Base-by-base conservation (phyloP, 2,888 invertebrate species). In the Drosophila paramelanica region DNA sequence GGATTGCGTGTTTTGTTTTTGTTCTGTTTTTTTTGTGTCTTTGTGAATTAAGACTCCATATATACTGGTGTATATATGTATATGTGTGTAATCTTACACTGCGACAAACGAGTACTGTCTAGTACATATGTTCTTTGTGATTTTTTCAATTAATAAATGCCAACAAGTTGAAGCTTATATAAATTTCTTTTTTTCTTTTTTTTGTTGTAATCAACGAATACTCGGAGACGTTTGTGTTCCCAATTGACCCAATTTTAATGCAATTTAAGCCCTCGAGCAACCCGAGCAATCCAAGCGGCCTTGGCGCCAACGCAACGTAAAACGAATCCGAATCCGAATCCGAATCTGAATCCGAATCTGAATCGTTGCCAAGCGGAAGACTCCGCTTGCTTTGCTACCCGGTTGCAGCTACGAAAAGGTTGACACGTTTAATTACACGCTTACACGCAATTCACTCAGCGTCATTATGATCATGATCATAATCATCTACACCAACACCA, bases 371-470 rank as follows among this genome's bases (percentile, higher is more conserved):
- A 33, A 36, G 36, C 36, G 64, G 51, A 49, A 53, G 41, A 58
- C 46, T 49, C 25, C 8, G 11, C 20, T 51, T 41, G 8, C 50
- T 25, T 33, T 25, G 20, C 46, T 23, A 17, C 33, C 1, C 8
- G n/a, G 10, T 10, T 3, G 43, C 47, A 31, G 31, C 43, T 43
- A 25, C 7, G n/a, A 33, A 43, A 38, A 27, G n/a, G 42, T 59
- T 55, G 45, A 66, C 57, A 69, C 79, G 68, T 81, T 83, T 83
- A 83, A 83, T 83, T 83, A 83, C 58, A 58, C 72, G 79, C 73
- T 81, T 86, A 81, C 87, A 81, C 84, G 81, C 87, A 86, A 83
- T 86, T 83, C 81, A 83, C 81, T 71, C 17, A 38, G 47, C 65
- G 39, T 45, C 53, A 64, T 45, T 39, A 36, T 52, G 27, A 33